Evolutionary conservation across 2,113 vertebrate species (phyloP).

Genomic region (Tychaedon coryphoeus): DNA sequence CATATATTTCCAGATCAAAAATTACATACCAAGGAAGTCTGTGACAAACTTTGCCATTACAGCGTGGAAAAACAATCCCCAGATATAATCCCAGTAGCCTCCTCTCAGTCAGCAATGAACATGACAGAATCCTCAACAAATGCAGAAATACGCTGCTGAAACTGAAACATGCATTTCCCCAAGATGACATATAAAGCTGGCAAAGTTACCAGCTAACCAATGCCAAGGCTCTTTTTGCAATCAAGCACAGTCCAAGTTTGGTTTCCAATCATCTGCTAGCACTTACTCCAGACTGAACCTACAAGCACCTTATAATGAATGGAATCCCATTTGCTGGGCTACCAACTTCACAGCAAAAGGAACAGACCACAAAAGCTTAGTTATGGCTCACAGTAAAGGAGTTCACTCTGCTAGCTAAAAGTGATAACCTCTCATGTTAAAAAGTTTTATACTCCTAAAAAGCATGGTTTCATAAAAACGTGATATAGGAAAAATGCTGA

Average conservation of each 20-base stretch:
- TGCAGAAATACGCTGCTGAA: neutral
- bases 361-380: neutral
- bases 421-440: neutral
- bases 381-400: neutral
- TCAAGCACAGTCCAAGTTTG: neutral
- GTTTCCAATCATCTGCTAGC: neutral
- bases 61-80: neutral
- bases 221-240: neutral
- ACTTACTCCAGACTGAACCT: neutral
- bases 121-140: neutral
- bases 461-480: neutral
- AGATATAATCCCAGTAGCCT: neutral
- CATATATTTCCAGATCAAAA: neutral
- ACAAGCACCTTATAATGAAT: fast-evolving
- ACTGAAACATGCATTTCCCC: neutral
- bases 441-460: neutral
- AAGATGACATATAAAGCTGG: neutral
- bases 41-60: neutral
- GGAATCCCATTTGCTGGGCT: neutral
- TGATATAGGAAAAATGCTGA: neutral
- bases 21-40: neutral
- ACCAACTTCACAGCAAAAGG: neutral
- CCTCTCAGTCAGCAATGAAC: neutral
- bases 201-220: neutral
- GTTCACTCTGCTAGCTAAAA: neutral